A percentile compares a stretch with the other conserved stretches of the same genome.
phyloP scores from a whole-genome alignment of 1,140 invertebrate species.

The Triops cancriformis region DNA sequence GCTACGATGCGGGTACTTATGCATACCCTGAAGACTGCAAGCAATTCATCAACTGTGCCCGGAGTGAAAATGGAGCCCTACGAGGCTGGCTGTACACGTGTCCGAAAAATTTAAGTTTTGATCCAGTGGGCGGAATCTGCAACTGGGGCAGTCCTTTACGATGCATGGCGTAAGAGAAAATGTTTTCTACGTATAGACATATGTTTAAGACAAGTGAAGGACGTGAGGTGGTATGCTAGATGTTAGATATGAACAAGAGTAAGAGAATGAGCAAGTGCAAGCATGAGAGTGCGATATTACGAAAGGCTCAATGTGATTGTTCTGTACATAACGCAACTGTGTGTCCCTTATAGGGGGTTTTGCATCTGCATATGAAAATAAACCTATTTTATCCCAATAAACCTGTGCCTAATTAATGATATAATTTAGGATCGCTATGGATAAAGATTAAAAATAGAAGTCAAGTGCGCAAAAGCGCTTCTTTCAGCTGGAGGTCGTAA shows the following conservation, averaged over 20 bases:
- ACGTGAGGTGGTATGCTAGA: not conserved
- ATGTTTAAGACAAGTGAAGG: not conserved
- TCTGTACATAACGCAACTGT: not conserved
- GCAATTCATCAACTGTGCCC: slow-evolving; percentile 79
- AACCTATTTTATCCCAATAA: not conserved
- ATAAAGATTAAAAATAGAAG: too few species aligned
- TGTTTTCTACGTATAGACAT: not conserved
- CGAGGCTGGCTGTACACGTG: slow-evolving; percentile 79
- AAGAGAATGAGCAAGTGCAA: not conserved
- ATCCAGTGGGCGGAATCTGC: slow-evolving; percentile 78
- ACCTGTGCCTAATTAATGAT: too few species aligned
- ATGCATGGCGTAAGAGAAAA: slow-evolving; percentile 18
- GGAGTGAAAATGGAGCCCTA: slow-evolving; percentile 57
- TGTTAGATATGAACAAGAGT: not conserved
- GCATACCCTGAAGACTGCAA: slow-evolving; percentile 76
- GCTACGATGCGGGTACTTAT: slow-evolving; percentile 77
- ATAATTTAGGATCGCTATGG: too few species aligned
- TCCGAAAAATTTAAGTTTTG: slow-evolving; percentile 69
- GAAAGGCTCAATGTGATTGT: not conserved
- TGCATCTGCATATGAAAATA: not conserved
- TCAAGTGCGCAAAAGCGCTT: too few species aligned
- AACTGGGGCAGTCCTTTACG: slow-evolving; percentile 51
- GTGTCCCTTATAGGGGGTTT: not conserved
- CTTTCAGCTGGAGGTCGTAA: too few species aligned
- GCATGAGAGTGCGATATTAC: not conserved